phyloP scores from a whole-genome alignment of 2,113 vertebrate species.

The Neotragus pygmaeus region DNA sequence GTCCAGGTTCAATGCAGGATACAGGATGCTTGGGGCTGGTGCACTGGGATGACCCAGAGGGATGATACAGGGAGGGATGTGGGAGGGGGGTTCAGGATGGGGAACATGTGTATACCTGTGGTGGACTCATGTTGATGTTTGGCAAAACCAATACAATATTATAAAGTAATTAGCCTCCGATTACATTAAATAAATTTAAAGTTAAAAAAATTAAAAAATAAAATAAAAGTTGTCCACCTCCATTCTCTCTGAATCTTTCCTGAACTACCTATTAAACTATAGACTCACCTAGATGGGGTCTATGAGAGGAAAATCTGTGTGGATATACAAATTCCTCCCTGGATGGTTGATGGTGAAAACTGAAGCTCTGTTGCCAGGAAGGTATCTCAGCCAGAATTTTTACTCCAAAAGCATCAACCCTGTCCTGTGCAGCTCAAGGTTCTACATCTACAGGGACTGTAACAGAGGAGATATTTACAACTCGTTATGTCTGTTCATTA shows the following conservation, averaged over 20 bases:
- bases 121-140: too few species aligned
- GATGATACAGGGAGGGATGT: too few species aligned
- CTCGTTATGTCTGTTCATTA: background rate
- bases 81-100: too few species aligned
- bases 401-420: background rate
- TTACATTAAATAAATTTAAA: too few species aligned
- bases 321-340: background rate
- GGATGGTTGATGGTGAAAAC: background rate
- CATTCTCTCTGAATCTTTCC: background rate
- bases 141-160: too few species aligned
- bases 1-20: too few species aligned
- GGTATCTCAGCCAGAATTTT: background rate
- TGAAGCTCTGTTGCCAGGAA: background rate
- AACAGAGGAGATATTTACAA: background rate
- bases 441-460: background rate
- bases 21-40: too few species aligned
- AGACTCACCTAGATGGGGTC: background rate
- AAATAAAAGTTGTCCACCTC: background rate
- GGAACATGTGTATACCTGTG: too few species aligned
- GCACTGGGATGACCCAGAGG: too few species aligned
- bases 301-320: background rate
- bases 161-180: too few species aligned
- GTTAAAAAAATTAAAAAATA: too few species aligned
- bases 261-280: background rate
- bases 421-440: background rate